These are phyloP conservation scores for Nixonia krombeini DNA, from an alignment of 1,140 invertebrate genomes.

Conservation along the genomic window DNA sequence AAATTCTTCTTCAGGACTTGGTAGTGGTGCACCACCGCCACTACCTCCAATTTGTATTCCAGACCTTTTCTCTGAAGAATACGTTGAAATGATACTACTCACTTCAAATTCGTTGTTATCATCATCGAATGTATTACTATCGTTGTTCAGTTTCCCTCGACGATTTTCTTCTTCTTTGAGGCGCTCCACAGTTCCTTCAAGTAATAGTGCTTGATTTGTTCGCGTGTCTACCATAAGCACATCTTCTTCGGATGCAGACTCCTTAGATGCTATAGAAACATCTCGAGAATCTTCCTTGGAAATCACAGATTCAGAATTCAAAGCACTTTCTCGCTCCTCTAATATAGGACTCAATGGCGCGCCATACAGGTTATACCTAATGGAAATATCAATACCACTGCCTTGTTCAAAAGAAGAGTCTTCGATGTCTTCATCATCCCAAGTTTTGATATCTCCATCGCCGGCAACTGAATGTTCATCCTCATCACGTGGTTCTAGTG, in stretches of 20 bases:
- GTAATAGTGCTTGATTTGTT: constrained; percentile 72
- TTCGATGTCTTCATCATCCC: constrained; percentile 58
- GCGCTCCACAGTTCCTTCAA: constrained; percentile 59
- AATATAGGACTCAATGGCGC: constrained; percentile 76
- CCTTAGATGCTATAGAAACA: constrained; percentile 58
- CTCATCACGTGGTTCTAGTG: constrained; percentile 62
- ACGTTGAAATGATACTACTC: constrained; percentile 46
- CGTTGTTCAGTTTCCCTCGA: constrained; percentile 52
- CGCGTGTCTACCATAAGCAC: constrained; percentile 73
- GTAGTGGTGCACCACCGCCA: constrained; percentile 60
- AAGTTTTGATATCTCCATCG: constrained; percentile 54
- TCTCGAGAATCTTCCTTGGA: constrained; percentile 61
- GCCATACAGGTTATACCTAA: constrained; percentile 74
- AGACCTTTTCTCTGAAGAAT: constrained; percentile 47
- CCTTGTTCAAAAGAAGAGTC: constrained; percentile 55
- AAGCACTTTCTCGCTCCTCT: constrained; percentile 73
- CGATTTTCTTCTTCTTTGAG: constrained; percentile 39
- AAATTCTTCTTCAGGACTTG: constrained; percentile 67
- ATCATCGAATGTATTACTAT: constrained; percentile 52
- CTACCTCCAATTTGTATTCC: constrained; percentile 42
- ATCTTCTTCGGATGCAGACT: constrained; percentile 69
- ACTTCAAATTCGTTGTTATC: constrained; percentile 51
- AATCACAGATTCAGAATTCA: constrained; percentile 61
- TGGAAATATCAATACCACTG: constrained; percentile 63
- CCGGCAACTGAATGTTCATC: constrained; percentile 53